Evolutionary conservation across 2,113 vertebrate genomes (phyloP), one percentile per base, ranked within the genome.

Genomic region (Hippocampus barbouri): DNA sequence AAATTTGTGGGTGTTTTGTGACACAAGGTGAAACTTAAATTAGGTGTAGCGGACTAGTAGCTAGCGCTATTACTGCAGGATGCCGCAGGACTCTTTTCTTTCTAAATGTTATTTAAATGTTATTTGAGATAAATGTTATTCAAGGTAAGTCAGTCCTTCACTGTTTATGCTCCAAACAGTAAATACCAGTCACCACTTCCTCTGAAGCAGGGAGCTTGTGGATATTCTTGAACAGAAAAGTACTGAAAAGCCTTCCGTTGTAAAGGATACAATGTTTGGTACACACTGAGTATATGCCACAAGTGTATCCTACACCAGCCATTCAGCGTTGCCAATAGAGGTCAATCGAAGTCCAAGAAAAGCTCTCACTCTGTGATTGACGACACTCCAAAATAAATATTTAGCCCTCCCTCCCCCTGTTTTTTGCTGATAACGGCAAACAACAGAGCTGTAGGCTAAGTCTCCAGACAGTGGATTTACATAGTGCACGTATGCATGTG

Each of bases 391-490:
- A 67, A 71, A 47, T 11, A 80, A 87, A 86, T 73, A 81, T 76
- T 83, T 74, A 1, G 3, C 41, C 69, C 76, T 78, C 63, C 60
- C 14, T 14, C 15, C 47, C 47, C 84, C 64, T 91, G 89, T 78
- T 83, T 79, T 74, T 56, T 51, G 76, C 86, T 85, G 91, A 91
- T 90, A 91, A 88, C 81, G 51, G 63, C 79, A 80, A 79, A 85
- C 84, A 88, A 76, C 73, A 76, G 61, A 70, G 63, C 69, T 30
- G 56, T 59, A 76, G 76, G 60, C 72, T 72, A 74, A 77, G 70
- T 86, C 83, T 85, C 86, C 43, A 76, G 79, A 76, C 60, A 20
- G 62, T n/a, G 27, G 38, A 64, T 68, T 61, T 60, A 72, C 43
- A 72, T 61, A 34, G 71, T 38, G 75, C 65, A 59, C 45, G 65